Base-by-base conservation (phyloP, 2,113 vertebrate species). In the Saccopteryx leptura region DNA sequence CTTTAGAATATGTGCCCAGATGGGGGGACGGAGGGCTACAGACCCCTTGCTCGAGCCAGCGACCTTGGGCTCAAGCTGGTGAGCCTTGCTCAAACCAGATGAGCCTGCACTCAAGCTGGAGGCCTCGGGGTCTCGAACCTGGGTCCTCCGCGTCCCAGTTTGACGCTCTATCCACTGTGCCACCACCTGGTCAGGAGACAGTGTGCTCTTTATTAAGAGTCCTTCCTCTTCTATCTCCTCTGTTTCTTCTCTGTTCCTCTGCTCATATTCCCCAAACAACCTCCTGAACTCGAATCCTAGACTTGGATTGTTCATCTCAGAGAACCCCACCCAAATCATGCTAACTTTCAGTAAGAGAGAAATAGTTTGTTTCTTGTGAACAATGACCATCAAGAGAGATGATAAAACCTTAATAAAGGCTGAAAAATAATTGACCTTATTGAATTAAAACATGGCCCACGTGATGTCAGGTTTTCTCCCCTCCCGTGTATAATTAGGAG, bases 401-500 rank as follows among this genome's bases (percentile, higher is more conserved):
- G 63, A 83, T 48, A 80, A 90, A 92, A 46, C 4, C 23, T 87
- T 80, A 56, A 91, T 46, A 18, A 90, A 88, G 90, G 54, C 3
- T 94, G 50, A 66, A 94, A 96, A 82, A 54, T 63, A 95, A 95
- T 54, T 72, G 58, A 91, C 75, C 13, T 74, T 61, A 46, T 60
- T 4, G 31, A 39, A 6, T 81, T 46, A 93, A 87, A 93, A 52
- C 31, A 69, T 52, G 39, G 39, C 28, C 84, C 18, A 28, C n/a
- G n/a, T n/a, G n/a, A n/a, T n/a, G n/a, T n/a, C n/a, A n/a, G n/a
- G n/a, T n/a, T n/a, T n/a, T n/a, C n/a, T n/a, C n/a, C n/a, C n/a
- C n/a, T n/a, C n/a, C n/a, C n/a, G n/a, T n/a, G n/a, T n/a, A n/a
- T n/a, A n/a, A n/a, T n/a, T n/a, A n/a, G n/a, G n/a, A n/a, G n/a